Percentiles rank a stretch among this genome's conserved stretches.
Conservation (phyloP, 2,797 vertebrate genomes). For the Momotus momota region DNA sequence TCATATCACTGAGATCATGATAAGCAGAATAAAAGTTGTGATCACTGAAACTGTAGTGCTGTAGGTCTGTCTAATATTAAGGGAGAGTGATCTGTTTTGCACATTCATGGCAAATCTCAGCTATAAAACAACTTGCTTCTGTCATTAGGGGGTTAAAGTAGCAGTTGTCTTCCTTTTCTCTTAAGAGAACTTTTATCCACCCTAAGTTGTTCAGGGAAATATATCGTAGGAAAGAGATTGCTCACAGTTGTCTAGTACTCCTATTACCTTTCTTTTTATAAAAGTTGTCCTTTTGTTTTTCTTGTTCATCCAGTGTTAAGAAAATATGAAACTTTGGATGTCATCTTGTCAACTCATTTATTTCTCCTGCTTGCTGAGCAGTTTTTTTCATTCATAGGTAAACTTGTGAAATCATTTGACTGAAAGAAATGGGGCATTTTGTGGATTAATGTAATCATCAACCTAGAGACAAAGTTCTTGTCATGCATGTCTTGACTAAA, state of each 20-base stretch:
- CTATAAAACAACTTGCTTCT: conserved; percentile 70
- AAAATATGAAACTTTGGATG: neutral
- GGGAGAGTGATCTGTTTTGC: conserved; percentile 64
- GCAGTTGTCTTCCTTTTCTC: conserved; percentile 65
- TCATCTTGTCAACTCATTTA: neutral
- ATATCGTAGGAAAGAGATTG: conserved; percentile 55
- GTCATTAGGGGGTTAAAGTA: conserved; percentile 71
- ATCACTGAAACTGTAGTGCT: conserved; percentile 28
- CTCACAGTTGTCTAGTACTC: conserved; percentile 40
- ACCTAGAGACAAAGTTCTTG: neutral
- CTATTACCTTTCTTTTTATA: neutral
- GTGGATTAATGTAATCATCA: neutral
- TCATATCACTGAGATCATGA: neutral
- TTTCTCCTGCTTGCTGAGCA: neutral
- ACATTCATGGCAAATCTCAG: conserved; percentile 66
- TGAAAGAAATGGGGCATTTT: conserved; percentile 12
- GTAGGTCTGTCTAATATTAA: conserved; percentile 1
- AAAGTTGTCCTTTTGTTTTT: neutral
- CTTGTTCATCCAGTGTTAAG: neutral
- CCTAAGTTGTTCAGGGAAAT: conserved; percentile 52
- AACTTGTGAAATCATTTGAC: neutral
- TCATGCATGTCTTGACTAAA: neutral
- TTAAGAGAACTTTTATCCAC: conserved; percentile 19
- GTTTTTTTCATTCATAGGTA: conserved; percentile 1
- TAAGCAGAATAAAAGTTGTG: neutral